These are phyloP conservation scores for Coluber constrictor DNA, from an alignment of 2,797 vertebrate species.

Conservation along the genomic window DNA sequence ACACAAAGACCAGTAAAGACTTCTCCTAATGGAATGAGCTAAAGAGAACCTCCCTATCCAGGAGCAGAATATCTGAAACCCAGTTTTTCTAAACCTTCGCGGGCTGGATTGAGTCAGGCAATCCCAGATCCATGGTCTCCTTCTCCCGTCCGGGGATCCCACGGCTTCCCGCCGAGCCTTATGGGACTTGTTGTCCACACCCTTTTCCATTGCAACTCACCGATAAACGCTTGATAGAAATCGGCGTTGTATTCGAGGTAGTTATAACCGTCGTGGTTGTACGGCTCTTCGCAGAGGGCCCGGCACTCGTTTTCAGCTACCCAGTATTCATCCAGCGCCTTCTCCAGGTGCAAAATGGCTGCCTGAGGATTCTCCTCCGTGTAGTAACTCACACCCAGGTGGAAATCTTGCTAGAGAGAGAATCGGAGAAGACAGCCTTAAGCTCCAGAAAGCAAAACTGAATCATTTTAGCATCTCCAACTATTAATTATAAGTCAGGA, in stretches of 20 bases:
- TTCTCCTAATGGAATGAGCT: background rate
- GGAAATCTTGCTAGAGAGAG: conserved; percentile 77
- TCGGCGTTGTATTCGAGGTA: conserved; percentile 95
- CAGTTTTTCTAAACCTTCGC: background rate
- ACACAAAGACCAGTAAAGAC: background rate
- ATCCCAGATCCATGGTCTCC: background rate
- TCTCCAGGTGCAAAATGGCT: conserved; percentile 82
- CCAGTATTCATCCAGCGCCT: conserved; percentile 80
- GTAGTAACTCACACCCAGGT: conserved; percentile 83
- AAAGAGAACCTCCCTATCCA: background rate
- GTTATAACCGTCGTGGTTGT: conserved; percentile 92
- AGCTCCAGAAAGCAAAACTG: background rate
- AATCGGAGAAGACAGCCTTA: background rate
- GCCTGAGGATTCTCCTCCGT: conserved; percentile 77
- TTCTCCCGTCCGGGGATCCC: background rate
- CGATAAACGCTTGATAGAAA: conserved; percentile 90
- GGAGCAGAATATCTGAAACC: background rate
- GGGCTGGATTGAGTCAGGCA: background rate
- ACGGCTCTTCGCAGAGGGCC: conserved; percentile 85
- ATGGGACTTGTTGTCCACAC: background rate
- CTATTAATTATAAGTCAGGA: background rate
- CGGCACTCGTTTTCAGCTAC: conserved; percentile 80
- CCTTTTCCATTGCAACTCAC: conserved; percentile 54
- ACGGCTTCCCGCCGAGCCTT: background rate
- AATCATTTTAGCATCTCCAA: background rate